Conservation (phyloP, 2,113 vertebrate species). For the Triplophysa tibetana region DNA sequence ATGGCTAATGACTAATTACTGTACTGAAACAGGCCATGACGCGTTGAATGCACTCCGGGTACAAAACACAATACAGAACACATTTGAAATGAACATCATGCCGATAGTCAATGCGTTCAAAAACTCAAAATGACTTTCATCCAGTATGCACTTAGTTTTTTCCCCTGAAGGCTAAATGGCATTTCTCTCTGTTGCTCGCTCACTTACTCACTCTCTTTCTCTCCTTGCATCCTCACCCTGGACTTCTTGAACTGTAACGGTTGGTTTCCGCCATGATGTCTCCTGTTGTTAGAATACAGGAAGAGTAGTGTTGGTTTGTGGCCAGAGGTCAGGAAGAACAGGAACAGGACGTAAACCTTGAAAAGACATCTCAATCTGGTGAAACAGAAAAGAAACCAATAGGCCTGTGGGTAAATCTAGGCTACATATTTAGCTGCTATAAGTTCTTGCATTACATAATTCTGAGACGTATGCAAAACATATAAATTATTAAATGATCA, state of each 20-base stretch:
- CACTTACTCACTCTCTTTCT: background rate
- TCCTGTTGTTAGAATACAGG: constrained; percentile 51
- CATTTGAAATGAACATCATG: constrained; percentile 10
- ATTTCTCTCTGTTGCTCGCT: constrained; percentile 1
- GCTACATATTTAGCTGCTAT: no score
- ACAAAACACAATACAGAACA: background rate
- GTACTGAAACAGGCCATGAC: constrained; percentile 18
- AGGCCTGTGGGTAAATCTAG: no score
- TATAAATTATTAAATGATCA: no score
- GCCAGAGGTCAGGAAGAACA: constrained; percentile 44
- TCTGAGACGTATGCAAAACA: no score
- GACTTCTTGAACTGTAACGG: background rate
- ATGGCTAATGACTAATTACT: constrained; percentile 47
- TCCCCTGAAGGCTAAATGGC: background rate
- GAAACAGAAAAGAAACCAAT: constrained; percentile 32
- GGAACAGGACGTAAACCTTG: background rate
- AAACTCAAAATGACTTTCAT: background rate
- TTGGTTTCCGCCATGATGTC: constrained; percentile 9
- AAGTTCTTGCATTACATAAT: no score
- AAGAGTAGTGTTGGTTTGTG: constrained; percentile 45
- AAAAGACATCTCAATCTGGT: constrained; percentile 23
- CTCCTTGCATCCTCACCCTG: background rate
- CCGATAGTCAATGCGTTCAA: background rate
- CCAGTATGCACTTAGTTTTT: background rate
- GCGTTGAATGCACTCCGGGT: constrained; percentile 32